These are phyloP conservation scores for Campoletis sonorensis DNA, from an alignment of 1,140 invertebrate species.

Conservation along the genomic window DNA sequence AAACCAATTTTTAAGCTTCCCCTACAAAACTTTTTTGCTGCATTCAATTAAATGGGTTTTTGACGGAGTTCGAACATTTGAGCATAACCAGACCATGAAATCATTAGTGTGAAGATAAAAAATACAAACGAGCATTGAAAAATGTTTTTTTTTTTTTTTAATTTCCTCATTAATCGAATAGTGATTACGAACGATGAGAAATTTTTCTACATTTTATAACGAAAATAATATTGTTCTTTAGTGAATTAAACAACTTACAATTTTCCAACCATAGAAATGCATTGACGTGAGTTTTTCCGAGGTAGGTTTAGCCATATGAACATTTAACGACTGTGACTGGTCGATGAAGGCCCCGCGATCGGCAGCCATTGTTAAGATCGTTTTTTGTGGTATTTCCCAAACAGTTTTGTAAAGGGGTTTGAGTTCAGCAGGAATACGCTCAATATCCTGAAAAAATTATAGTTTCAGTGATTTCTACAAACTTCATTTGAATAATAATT, in stretches of 20 bases:
- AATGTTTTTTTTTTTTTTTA: too few species aligned
- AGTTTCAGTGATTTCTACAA: background rate
- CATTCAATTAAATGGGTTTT: too few species aligned
- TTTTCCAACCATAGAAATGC: conserved; percentile 99
- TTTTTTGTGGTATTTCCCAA: conserved; percentile 98
- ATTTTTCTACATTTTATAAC: too few species aligned
- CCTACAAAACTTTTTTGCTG: too few species aligned
- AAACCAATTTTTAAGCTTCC: too few species aligned
- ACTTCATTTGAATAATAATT: background rate
- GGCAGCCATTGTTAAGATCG: conserved; percentile 97
- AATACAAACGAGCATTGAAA: too few species aligned
- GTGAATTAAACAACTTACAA: conserved; percentile 76
- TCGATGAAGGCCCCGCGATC: conserved; percentile 99
- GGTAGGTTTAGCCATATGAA: conserved; percentile 96
- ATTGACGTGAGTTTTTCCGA: conserved; percentile 97
- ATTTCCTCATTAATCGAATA: too few species aligned
- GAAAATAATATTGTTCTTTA: too few species aligned
- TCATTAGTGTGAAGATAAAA: too few species aligned
- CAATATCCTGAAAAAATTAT: conserved; percentile 82
- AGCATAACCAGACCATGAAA: too few species aligned
- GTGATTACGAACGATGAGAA: too few species aligned
- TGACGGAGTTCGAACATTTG: too few species aligned
- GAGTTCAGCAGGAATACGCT: conserved; percentile 91
- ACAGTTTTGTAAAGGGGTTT: conserved; percentile 98
- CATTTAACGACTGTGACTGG: conserved; percentile 98